Evolutionary conservation across 2,797 vertebrate genomes (phyloP).

Genomic region (Pygocentrus nattereri): DNA sequence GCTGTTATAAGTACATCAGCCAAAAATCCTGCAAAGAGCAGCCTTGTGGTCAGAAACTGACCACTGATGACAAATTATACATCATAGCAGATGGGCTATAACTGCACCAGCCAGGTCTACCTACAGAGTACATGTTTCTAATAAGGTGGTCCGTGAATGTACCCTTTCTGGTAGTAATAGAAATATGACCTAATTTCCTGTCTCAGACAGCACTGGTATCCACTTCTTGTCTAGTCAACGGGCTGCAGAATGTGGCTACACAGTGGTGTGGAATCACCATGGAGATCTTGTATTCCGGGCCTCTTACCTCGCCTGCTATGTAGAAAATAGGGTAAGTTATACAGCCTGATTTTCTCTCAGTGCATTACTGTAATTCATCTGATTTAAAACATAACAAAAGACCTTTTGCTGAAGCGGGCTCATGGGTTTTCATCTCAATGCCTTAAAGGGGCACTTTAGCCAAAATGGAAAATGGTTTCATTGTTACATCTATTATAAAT

Average conservation of each 20-base stretch:
- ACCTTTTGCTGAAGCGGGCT: neutral
- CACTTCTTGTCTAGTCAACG: conserved; percentile 59
- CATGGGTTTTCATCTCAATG: neutral
- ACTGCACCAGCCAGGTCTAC: neutral
- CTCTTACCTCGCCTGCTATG: conserved; percentile 75
- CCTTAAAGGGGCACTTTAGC: no score
- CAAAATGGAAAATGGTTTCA: no score
- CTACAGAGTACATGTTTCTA: neutral
- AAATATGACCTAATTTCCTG: conserved; percentile 29
- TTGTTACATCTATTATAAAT: no score
- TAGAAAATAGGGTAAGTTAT: conserved; percentile 63
- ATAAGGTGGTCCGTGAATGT: neutral
- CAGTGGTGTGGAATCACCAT: conserved; percentile 44
- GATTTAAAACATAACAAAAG: neutral
- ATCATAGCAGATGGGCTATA: no score
- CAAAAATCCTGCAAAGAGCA: neutral
- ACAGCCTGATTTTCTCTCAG: neutral
- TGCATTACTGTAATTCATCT: neutral
- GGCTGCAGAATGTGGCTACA: conserved; percentile 73
- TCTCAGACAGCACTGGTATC: conserved; percentile 63
- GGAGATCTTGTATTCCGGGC: conserved; percentile 72
- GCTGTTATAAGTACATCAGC: neutral
- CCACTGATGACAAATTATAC: neutral
- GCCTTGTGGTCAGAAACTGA: neutral
- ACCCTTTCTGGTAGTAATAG: neutral